Evolutionary conservation across 2,888 invertebrate species (phyloP).

Genomic region (Mythimna loreyi): DNA sequence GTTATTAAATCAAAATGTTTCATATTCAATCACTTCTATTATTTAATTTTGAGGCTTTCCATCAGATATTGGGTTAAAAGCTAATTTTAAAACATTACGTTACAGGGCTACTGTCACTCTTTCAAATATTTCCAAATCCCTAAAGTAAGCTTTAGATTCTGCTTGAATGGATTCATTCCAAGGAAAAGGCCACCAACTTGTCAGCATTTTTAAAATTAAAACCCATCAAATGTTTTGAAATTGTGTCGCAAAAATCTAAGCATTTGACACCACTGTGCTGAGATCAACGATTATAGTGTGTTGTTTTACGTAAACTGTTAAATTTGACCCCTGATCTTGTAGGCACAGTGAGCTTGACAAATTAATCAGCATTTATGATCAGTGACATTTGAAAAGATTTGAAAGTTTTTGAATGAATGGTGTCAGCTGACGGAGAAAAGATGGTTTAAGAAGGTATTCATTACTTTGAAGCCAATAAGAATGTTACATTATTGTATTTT

Average conservation of each 20-base stretch:
- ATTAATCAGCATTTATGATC: slow-evolving; percentile 16
- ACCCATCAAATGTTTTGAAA: slow-evolving; percentile 16
- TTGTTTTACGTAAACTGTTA: slow-evolving; percentile 17
- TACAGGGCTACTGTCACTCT: too few relatives aligned
- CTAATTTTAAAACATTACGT: too few relatives aligned
- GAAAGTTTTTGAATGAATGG: slow-evolving; percentile 10
- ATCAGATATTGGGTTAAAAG: too few relatives aligned
- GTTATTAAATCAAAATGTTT: background rate
- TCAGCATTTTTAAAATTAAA: background rate
- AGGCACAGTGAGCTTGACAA: slow-evolving; percentile 10
- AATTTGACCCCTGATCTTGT: slow-evolving; percentile 36
- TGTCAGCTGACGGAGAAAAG: background rate
- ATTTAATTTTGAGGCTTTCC: background rate
- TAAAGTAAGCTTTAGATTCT: too few relatives aligned
- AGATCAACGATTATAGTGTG: slow-evolving; percentile 5
- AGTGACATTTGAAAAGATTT: slow-evolving; percentile 10
- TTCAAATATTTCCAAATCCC: too few relatives aligned
- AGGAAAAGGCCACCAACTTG: background rate
- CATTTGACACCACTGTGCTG: slow-evolving; percentile 16
- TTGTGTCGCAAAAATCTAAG: slow-evolving; percentile 1
- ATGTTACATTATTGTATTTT: background rate
- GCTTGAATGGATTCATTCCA: too few relatives aligned
- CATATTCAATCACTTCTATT: background rate
- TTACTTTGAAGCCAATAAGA: background rate
- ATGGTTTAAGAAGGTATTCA: background rate